These are phyloP conservation scores for Monopis laevigella DNA, from an alignment of 2,888 invertebrate species.

Conservation along the genomic window DNA sequence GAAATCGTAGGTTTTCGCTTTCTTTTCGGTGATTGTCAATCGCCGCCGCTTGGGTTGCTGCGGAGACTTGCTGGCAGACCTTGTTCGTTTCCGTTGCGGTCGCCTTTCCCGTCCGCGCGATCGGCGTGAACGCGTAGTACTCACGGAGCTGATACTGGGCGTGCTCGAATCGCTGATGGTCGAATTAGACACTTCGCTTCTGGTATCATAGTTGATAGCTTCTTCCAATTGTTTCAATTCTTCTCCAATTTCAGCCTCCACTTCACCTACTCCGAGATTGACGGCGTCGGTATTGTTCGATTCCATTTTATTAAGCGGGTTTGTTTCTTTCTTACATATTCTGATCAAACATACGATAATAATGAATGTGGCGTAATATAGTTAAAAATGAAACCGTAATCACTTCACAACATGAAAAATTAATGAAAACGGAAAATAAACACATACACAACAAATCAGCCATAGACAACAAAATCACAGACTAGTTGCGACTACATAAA, in stretches of 20 bases:
- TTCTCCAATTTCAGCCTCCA: constrained; percentile 79
- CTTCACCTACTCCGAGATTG: constrained; percentile 72
- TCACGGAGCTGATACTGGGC: constrained; percentile 82
- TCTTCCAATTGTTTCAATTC: constrained; percentile 82
- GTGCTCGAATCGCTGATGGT: constrained; percentile 76
- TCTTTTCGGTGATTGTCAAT: constrained; percentile 34
- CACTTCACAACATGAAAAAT: too few relatives aligned
- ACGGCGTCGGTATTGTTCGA: constrained; percentile 69
- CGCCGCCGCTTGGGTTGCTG: constrained; percentile 43
- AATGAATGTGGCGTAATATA: too few relatives aligned
- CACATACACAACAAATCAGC: too few relatives aligned
- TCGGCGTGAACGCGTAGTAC: constrained; percentile 27
- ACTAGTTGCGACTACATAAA: too few relatives aligned
- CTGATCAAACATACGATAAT: too few relatives aligned
- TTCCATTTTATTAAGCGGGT: constrained; percentile 28
- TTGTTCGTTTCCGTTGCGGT: constrained; percentile 65
- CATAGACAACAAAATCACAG: too few relatives aligned
- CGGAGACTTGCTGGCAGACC: constrained; percentile 50
- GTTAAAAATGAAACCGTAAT: too few relatives aligned
- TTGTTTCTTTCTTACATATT: too few relatives aligned
- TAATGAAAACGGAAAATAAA: too few relatives aligned
- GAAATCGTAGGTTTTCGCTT: constrained; percentile 81
- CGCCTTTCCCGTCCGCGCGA: constrained; percentile 63
- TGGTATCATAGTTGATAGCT: constrained; percentile 80
- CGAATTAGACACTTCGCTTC: constrained; percentile 89